A percentile compares a stretch with the other conserved stretches of the same genome.
Evolutionary conservation across 1,140 invertebrate genomes (phyloP).

Genomic region (Aricia agestis): DNA sequence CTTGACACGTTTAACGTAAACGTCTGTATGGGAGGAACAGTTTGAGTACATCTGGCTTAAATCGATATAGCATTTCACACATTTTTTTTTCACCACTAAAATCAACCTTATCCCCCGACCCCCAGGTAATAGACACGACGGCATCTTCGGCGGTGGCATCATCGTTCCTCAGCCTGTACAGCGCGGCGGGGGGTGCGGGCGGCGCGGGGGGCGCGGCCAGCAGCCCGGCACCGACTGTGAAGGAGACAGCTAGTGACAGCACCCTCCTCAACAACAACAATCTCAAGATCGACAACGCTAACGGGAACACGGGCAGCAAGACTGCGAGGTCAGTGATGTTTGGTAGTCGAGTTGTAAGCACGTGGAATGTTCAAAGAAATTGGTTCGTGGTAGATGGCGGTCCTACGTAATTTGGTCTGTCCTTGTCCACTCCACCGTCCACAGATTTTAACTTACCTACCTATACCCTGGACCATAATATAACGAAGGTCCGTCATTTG

Average conservation of each 20-base stretch:
- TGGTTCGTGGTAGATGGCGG: no score
- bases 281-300: constrained; percentile 62
- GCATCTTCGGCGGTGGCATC: constrained; percentile 57
- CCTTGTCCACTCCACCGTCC: no score
- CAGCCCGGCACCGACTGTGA: constrained; percentile 45
- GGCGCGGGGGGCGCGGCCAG: constrained; percentile 48
- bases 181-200: constrained; percentile 46
- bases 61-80: no score
- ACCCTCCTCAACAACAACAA: constrained; percentile 60
- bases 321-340: constrained; percentile 57
- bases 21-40: no score
- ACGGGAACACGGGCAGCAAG: constrained; percentile 70
- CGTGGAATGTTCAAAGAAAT: no score
- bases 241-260: constrained; percentile 51
- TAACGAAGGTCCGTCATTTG: no score
- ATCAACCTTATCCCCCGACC: constrained; percentile 32
- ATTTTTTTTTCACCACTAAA: background rate
- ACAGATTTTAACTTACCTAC: no score
- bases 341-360: background rate
- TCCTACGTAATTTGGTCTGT: no score
- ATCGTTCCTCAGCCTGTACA: constrained; percentile 69
- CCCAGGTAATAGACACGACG: constrained; percentile 70
- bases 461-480: no score
- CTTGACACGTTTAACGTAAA: no score
- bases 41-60: no score